Conservation (phyloP, 2,113 vertebrate genomes). For the Eidolon helvum region DNA sequence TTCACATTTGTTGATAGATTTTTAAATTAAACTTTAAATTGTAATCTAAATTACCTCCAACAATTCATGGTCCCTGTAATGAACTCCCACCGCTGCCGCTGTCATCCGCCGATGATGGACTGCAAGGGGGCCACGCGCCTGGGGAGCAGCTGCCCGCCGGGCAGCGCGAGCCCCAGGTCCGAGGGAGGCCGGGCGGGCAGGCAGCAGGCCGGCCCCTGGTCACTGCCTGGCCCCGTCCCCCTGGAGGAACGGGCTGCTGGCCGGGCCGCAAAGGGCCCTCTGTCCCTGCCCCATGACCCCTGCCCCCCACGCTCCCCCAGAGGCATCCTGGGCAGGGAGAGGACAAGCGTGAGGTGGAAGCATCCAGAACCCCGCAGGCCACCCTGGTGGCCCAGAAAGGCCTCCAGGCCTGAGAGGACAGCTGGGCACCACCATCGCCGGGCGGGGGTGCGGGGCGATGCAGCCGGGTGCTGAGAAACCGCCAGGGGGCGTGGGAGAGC, state of each 20-base stretch:
- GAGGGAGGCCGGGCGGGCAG: neutral
- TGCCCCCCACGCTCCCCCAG: fast-evolving
- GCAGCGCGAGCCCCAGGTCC: neutral
- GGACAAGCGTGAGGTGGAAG: fast-evolving
- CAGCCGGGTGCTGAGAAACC: fast-evolving
- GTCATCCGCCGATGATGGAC: slow-evolving; percentile 88
- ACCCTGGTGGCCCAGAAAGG: neutral
- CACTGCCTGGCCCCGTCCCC: neutral
- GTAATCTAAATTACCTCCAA: slow-evolving; percentile 94
- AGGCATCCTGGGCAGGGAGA: neutral
- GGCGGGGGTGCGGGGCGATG: fast-evolving
- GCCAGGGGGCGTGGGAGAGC: fast-evolving
- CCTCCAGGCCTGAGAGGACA: no score
- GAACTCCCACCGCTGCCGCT: slow-evolving; percentile 88
- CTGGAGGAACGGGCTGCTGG: neutral
- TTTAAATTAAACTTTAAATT: slow-evolving; percentile 95
- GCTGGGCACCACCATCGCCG: neutral
- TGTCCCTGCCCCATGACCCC: no score
- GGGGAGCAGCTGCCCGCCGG: neutral
- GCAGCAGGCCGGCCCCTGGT: neutral
- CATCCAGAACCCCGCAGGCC: neutral
- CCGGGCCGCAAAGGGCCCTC: neutral
- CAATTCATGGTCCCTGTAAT: slow-evolving; percentile 92
- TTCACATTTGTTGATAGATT: slow-evolving; percentile 94
- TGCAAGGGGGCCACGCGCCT: slow-evolving; percentile 66